These are phyloP conservation scores for Habroteleia sp. DNA, from an alignment of 2,888 invertebrate species.

Conservation along the genomic window DNA sequence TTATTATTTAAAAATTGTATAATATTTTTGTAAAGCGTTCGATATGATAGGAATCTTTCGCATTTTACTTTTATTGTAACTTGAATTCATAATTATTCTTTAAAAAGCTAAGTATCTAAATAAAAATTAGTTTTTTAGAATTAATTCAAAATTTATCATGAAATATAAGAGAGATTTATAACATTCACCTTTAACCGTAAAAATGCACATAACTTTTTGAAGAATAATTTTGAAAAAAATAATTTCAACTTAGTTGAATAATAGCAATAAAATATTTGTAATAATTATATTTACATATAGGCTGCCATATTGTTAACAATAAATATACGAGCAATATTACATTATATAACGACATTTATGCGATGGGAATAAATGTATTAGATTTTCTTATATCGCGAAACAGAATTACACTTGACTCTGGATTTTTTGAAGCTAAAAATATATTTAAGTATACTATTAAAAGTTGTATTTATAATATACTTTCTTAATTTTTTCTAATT, in stretches of 20 bases:
- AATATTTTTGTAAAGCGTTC: slow-evolving; percentile 32
- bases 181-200: no score
- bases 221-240: slow-evolving; percentile 31
- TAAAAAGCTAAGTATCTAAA: slow-evolving; percentile 21
- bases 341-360: no score
- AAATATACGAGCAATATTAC: slow-evolving; percentile 36
- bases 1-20: slow-evolving; percentile 28
- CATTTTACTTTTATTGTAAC: slow-evolving; percentile 11
- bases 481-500: no score
- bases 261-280: slow-evolving; percentile 32
- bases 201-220: slow-evolving; percentile 36
- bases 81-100: slow-evolving; percentile 31
- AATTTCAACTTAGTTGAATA: slow-evolving; percentile 27
- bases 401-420: no score
- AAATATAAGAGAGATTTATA: no score
- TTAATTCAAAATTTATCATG: no score
- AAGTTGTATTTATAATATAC: no score
- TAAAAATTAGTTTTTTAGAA: no score
- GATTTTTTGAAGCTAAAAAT: no score
- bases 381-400: no score
- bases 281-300: slow-evolving; percentile 49
- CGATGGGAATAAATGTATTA: slow-evolving; percentile 33
- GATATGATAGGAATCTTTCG: slow-evolving; percentile 31
- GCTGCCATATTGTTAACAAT: slow-evolving; percentile 47
- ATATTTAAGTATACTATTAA: no score